Percentiles rank a stretch among this genome's conserved stretches.
Evolutionary conservation across 2,797 vertebrate species (phyloP).

Genomic region (Echiichthys vipera): DNA sequence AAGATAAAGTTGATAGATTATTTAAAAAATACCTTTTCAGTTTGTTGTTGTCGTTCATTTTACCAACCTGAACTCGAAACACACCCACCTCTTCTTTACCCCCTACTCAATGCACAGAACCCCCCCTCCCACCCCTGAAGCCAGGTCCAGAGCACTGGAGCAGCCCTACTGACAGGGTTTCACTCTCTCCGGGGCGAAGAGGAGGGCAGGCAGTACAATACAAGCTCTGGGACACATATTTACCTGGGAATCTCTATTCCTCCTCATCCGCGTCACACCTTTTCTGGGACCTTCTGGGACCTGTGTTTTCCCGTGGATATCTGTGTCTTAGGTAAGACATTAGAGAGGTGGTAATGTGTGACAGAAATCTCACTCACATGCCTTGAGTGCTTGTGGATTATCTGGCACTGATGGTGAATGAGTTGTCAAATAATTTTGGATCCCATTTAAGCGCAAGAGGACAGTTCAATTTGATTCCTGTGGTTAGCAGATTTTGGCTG

Average conservation of each 20-base stretch:
- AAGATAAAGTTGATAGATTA: neutral
- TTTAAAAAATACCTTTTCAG: neutral
- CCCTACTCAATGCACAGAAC: constrained; percentile 48
- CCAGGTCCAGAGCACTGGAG: constrained; percentile 68
- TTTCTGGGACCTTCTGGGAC: constrained; percentile 50
- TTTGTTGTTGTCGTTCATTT: constrained; percentile 63
- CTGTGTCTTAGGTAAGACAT: constrained; percentile 71
- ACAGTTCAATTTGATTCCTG: constrained; percentile 14
- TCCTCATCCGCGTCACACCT: constrained; percentile 26
- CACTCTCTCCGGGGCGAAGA: constrained; percentile 78
- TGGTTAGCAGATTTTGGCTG: constrained; percentile 21
- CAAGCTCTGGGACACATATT: constrained; percentile 50
- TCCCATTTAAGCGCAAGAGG: constrained; percentile 18
- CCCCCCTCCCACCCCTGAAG: constrained; percentile 30
- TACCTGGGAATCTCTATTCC: constrained; percentile 63
- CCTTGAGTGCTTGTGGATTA: constrained; percentile 44
- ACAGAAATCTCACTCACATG: constrained; percentile 13
- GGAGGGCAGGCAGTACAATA: constrained; percentile 66
- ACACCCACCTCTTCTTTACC: constrained; percentile 80
- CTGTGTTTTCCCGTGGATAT: constrained; percentile 57
- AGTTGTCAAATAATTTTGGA: constrained; percentile 36
- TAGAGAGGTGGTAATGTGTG: constrained; percentile 13
- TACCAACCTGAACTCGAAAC: constrained; percentile 65
- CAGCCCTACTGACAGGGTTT: constrained; percentile 74
- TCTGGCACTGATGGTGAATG: neutral